Percentiles rank a stretch among this genome's conserved stretches.
Conservation (phyloP, 2,797 vertebrate genomes). For the Lagorchestes hirsutus region DNA sequence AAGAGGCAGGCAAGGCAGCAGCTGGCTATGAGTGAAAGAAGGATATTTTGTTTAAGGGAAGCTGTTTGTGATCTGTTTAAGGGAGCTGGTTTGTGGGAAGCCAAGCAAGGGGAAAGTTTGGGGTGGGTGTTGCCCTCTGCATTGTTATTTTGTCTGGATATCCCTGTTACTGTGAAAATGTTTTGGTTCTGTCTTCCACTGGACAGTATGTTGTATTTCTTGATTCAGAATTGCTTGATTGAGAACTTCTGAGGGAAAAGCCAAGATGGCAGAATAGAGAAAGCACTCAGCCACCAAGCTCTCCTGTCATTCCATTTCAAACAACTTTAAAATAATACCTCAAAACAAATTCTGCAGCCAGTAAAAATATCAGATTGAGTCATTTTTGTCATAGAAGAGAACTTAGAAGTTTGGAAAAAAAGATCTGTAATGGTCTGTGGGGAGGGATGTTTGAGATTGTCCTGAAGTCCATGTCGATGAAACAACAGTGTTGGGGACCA, state of each 20-base stretch:
- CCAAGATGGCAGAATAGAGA: background rate
- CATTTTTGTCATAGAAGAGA: background rate
- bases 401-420: background rate
- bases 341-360: background rate
- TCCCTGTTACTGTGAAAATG: no score
- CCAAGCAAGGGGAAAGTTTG: no score
- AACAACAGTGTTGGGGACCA: background rate
- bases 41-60: no score
- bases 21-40: no score
- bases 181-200: no score
- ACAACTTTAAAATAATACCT: background rate
- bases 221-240: no score
- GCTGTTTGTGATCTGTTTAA: no score
- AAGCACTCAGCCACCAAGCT: background rate
- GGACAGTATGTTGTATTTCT: no score
- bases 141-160: no score
- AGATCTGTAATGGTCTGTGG: background rate
- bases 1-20: no score
- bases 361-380: background rate
- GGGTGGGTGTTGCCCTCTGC: no score
- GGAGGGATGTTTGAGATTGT: background rate
- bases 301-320: background rate
- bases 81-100: no score
- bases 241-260: background rate
- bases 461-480: background rate